phyloP scores from a whole-genome alignment of 2,888 invertebrate species.

The Labia minor region DNA sequence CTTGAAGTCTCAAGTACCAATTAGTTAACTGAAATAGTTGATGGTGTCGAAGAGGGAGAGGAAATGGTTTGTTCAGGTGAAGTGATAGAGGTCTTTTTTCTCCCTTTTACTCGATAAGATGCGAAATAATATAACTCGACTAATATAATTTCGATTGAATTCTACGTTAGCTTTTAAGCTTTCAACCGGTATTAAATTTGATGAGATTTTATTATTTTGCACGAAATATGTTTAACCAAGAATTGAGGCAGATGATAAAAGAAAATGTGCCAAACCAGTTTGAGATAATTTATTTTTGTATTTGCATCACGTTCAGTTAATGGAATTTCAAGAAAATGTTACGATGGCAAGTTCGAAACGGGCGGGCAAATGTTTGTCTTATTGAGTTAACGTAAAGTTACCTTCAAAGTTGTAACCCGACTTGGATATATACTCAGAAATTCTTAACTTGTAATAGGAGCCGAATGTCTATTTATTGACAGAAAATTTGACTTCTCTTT shows the following conservation, averaged over 20 bases:
- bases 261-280: neutral
- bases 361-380: neutral
- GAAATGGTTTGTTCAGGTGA: neutral
- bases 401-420: neutral
- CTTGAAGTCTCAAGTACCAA: conserved; percentile 1
- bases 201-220: neutral
- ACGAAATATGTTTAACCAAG: neutral
- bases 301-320: conserved; percentile 13
- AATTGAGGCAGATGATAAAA: neutral
- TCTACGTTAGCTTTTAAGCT: neutral
- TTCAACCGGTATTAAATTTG: neutral
- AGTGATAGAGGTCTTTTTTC: neutral
- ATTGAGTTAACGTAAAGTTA: conserved; percentile 13
- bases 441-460: neutral
- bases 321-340: conserved; percentile 13
- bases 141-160: neutral
- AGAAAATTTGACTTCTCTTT: neutral
- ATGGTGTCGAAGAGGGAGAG: neutral
- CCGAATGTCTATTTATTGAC: neutral
- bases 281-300: conserved; percentile 7
- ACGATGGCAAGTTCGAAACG: conserved; percentile 6
- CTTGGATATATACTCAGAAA: neutral
- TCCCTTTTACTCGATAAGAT: neutral
- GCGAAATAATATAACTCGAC: neutral
- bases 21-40: neutral